phyloP scores from a whole-genome alignment of 2,113 vertebrate species.

The Thryonomys swinderianus region DNA sequence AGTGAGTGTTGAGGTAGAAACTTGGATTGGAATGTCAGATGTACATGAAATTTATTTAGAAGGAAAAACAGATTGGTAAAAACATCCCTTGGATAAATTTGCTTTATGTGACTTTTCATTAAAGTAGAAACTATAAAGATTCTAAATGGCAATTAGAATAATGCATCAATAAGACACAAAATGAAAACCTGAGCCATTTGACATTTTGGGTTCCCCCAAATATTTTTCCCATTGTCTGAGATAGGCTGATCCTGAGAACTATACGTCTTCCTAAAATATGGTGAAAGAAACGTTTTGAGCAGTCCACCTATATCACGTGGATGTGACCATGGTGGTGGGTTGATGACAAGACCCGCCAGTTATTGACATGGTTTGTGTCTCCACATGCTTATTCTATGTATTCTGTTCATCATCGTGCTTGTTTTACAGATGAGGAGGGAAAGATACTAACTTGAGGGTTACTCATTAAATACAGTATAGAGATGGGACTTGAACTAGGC shows the following conservation, averaged over 20 bases:
- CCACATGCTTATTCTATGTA: background rate
- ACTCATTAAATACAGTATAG: background rate
- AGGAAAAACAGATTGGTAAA: background rate
- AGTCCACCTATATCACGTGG: no score
- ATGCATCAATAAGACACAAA: background rate
- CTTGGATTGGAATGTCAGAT: background rate
- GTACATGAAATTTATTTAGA: conserved; percentile 36
- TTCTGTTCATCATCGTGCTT: background rate
- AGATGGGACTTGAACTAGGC: background rate
- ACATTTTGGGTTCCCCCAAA: background rate
- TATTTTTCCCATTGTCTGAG: conserved; percentile 3
- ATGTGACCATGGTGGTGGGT: background rate
- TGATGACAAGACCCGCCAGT: background rate
- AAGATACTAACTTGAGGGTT: background rate
- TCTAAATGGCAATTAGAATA: background rate
- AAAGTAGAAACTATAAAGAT: conserved; percentile 2
- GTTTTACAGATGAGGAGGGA: background rate
- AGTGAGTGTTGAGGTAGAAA: conserved; percentile 34
- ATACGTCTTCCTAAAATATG: background rate
- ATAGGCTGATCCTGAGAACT: background rate
- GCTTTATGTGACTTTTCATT: conserved; percentile 46
- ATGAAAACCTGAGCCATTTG: conserved; percentile 12
- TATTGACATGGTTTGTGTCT: background rate
- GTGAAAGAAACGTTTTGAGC: background rate
- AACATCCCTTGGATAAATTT: conserved; percentile 32